phyloP scores from a whole-genome alignment of 2,113 vertebrate species.

The Charadrius vociferus region DNA sequence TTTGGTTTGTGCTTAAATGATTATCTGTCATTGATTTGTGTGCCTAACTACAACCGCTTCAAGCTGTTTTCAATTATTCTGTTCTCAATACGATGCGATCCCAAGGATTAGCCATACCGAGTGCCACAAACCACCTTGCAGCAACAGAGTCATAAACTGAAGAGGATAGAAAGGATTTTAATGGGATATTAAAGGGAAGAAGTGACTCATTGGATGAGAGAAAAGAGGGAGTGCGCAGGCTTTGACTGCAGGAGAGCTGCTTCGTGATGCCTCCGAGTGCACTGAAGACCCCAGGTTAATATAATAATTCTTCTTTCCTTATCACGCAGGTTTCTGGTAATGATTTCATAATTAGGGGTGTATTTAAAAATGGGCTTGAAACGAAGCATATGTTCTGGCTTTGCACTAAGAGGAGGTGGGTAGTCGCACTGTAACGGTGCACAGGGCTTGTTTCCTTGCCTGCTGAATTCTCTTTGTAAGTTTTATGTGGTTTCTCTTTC shows the following conservation, averaged over 20 bases:
- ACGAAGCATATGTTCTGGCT: background rate
- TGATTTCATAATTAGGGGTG: slow-evolving; percentile 23
- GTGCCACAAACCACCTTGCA: slow-evolving; percentile 58
- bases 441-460: background rate
- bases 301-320: slow-evolving; percentile 42
- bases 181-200: slow-evolving; percentile 64
- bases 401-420: background rate
- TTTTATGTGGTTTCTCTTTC: background rate
- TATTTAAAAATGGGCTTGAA: slow-evolving; percentile 32
- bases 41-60: slow-evolving; percentile 68
- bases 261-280: background rate
- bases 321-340: slow-evolving; percentile 16
- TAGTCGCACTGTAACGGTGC: background rate
- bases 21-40: slow-evolving; percentile 74
- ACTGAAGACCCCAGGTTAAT: slow-evolving; percentile 52
- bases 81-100: slow-evolving; percentile 56
- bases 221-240: slow-evolving; percentile 21
- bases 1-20: slow-evolving; percentile 71
- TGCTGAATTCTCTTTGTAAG: background rate
- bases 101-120: slow-evolving; percentile 61
- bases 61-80: slow-evolving; percentile 73
- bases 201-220: slow-evolving; percentile 57
- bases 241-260: slow-evolving; percentile 47
- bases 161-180: slow-evolving; percentile 71
- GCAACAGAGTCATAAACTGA: slow-evolving; percentile 72